Conservation (phyloP, 2,888 invertebrate species). For the Julus scanicus region DNA sequence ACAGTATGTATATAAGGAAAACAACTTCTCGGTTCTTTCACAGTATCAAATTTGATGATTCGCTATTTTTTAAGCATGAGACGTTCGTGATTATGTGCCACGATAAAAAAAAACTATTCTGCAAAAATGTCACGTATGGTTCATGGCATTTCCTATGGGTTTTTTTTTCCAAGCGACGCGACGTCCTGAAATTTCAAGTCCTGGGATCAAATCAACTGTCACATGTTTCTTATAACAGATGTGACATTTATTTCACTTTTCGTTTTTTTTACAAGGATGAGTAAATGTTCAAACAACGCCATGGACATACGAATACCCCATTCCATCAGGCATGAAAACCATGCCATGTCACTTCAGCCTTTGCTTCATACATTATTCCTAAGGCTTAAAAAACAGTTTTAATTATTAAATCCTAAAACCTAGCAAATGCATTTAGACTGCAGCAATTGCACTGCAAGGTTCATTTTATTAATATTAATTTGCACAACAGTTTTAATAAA, state of each 20-base stretch:
- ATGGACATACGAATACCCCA: not conserved
- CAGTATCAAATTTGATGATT: not conserved
- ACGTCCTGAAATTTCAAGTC: slow-evolving; percentile 33
- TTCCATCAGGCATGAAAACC: not conserved
- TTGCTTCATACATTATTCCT: not conserved
- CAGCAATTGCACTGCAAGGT: too few relatives aligned
- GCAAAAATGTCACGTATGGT: slow-evolving; percentile 25
- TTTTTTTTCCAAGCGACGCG: not conserved
- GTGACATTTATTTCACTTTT: slow-evolving; percentile 18
- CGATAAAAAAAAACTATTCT: not conserved
- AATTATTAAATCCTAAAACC: too few relatives aligned
- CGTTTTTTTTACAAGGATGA: not conserved
- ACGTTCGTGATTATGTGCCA: not conserved
- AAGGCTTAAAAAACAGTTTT: not conserved
- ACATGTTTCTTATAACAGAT: not conserved
- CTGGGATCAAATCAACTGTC: slow-evolving; percentile 19
- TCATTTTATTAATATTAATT: too few relatives aligned
- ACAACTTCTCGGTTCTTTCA: not conserved
- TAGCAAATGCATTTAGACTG: too few relatives aligned
- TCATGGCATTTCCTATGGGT: not conserved
- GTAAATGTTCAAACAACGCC: not conserved
- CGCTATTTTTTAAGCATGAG: not conserved
- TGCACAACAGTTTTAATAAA: too few relatives aligned
- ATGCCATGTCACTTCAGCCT: not conserved
- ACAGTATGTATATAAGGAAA: not conserved